phyloP scores from a whole-genome alignment of 2,113 vertebrate species.

The Merops nubicus region DNA sequence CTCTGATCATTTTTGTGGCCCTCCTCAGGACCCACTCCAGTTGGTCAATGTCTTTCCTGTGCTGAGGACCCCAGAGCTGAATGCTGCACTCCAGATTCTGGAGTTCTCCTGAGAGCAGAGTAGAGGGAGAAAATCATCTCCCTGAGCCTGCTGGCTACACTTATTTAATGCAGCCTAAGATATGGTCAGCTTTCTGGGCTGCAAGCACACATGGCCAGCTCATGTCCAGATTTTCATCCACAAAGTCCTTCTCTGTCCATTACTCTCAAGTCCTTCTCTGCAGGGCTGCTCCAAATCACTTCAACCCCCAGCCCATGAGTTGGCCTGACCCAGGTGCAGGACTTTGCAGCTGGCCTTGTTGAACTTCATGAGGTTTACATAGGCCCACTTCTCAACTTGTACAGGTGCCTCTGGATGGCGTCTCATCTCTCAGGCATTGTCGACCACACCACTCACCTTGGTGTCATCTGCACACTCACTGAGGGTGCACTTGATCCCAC shows the following conservation, averaged over 20 bases:
- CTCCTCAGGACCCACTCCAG: background rate
- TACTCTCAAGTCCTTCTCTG: background rate
- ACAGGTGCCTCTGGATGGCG: background rate
- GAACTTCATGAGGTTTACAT: background rate
- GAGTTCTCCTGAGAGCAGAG: background rate
- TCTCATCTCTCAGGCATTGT: background rate
- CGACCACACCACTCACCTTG: background rate
- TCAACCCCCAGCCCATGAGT: no score
- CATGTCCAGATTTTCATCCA: background rate
- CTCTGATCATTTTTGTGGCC: background rate
- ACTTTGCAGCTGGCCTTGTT: background rate
- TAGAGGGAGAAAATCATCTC: background rate
- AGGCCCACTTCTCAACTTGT: background rate
- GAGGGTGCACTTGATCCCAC: background rate
- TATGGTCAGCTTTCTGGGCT: background rate
- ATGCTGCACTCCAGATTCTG: background rate
- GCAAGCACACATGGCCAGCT: background rate
- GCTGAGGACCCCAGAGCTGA: background rate
- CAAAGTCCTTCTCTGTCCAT: background rate
- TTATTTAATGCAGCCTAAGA: background rate
- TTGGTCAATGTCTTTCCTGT: background rate
- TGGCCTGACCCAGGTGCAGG: background rate
- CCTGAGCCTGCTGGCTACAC: background rate
- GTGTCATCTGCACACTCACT: background rate
- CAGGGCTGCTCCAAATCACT: background rate